Base-by-base conservation (phyloP, 1,140 invertebrate genomes). In the Pseudomyrmex gracilis region DNA sequence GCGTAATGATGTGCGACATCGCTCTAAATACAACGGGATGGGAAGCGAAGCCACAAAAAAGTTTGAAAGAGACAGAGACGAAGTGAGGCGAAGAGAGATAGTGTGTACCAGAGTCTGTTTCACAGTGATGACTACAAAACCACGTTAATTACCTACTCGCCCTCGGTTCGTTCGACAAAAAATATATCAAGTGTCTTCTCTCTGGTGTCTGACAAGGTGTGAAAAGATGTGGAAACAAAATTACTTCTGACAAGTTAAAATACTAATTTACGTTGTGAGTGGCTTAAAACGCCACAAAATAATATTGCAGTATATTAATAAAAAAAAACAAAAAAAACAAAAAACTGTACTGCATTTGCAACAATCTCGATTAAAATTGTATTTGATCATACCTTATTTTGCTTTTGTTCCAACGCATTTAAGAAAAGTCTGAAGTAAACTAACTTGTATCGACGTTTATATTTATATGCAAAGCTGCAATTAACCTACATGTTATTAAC, bases 61-160 rank as follows among this genome's bases (percentile, higher is more conserved):
- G 34, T 74, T 73, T 13, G 17, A 7, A 49, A 74, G 45, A 74
- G 43, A 82, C 57, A 63, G 74, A 74, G 58, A 73, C 22, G 49
- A 63, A 61, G 15, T 51, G 45, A 53, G 12, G 61, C 10, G 68
- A 45, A 61, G 53, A 51, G 34, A 73, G 43, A 58, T 63, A 76
- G 43, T 57, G 63, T 24, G 13, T 73, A 68, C 49, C n/a, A 17
- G n/a, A 45, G 45, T 9, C 66, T 22, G 34, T 61, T 51, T 68
- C 63, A 49, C 57, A 53, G 64, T 66, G 76, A 73, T 66, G 71
- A 60, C 64, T 78, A 84, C 53, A 77, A 88, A 82, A 82, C 71
- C 66, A 67, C 24, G 66, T 77, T 88, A 87, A 87, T 88, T 87
- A 87, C 22, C 49, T 53, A 61, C 76, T 71, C 15, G 15, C 53